Conservation (phyloP, 2,888 invertebrate genomes). For the Lithophane leautieri region DNA sequence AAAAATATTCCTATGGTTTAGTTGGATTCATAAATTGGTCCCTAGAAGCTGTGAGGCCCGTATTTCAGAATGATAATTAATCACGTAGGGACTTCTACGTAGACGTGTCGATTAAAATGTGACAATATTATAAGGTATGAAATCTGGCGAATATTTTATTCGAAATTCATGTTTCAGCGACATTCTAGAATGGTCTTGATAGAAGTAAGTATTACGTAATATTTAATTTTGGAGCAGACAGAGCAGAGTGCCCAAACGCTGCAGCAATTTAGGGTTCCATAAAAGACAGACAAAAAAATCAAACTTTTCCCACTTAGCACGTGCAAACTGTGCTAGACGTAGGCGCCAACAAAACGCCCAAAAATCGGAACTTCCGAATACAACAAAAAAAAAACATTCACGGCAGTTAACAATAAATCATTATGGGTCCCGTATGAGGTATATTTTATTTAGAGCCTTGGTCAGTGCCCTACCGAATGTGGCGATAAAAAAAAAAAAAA, state of each 20-base stretch:
- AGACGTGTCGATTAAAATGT: background rate
- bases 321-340: constrained; percentile 46
- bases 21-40: background rate
- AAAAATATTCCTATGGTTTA: background rate
- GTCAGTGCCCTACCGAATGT: constrained; percentile 70
- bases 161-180: background rate
- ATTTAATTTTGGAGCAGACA: background rate
- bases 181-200: background rate
- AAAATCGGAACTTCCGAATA: constrained; percentile 52
- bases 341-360: constrained; percentile 63
- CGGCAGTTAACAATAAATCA: constrained; percentile 83
- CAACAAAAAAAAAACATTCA: constrained; percentile 67
- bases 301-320: constrained; percentile 36
- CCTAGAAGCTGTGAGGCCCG: background rate
- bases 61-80: background rate
- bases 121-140: background rate
- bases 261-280: background rate
- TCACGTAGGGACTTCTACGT: background rate
- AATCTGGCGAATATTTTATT: background rate
- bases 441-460: constrained; percentile 78
- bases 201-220: background rate
- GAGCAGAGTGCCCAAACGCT: background rate
- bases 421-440: constrained; percentile 73
- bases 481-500: constrained; percentile 35
- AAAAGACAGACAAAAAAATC: constrained; percentile 2